A percentile compares a stretch with the other conserved stretches of the same genome.
These are phyloP conservation scores for Anolis apletophallus DNA, from an alignment of 2,797 vertebrate species.

Conservation along the genomic window DNA sequence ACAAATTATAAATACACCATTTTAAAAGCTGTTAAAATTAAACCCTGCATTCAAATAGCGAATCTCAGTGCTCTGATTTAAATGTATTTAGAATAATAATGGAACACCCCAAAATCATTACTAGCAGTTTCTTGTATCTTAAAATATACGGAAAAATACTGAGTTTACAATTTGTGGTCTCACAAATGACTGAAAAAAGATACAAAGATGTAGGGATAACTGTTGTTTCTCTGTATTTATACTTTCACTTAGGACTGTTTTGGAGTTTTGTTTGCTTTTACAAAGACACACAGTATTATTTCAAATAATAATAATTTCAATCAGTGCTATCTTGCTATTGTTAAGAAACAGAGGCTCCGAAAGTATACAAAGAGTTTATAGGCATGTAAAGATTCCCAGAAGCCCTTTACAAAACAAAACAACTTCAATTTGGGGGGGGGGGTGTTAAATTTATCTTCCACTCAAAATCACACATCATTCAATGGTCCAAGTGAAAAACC, in stretches of 20 bases:
- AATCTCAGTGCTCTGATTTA: neutral
- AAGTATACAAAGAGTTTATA: neutral
- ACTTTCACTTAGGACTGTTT: neutral
- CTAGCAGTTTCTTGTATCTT: neutral
- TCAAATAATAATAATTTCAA: neutral
- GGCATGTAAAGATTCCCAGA: neutral
- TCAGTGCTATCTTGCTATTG: neutral
- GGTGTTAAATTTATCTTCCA: too few relatives aligned
- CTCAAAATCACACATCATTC: too few relatives aligned
- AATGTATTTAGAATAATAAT: neutral
- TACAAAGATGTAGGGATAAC: neutral
- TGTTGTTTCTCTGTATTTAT: neutral
- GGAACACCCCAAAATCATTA: neutral
- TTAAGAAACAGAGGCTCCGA: neutral
- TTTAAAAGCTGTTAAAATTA: neutral
- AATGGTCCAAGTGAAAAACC: neutral
- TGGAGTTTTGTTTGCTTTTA: neutral
- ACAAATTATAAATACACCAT: neutral
- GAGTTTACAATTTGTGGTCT: neutral
- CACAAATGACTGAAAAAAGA: neutral
- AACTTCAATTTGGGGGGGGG: too few relatives aligned
- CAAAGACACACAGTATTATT: neutral
- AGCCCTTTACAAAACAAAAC: neutral
- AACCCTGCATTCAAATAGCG: neutral
- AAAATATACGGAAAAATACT: neutral